phyloP scores from a whole-genome alignment of 2,888 invertebrate genomes.

The Cerceris rybyensis region DNA sequence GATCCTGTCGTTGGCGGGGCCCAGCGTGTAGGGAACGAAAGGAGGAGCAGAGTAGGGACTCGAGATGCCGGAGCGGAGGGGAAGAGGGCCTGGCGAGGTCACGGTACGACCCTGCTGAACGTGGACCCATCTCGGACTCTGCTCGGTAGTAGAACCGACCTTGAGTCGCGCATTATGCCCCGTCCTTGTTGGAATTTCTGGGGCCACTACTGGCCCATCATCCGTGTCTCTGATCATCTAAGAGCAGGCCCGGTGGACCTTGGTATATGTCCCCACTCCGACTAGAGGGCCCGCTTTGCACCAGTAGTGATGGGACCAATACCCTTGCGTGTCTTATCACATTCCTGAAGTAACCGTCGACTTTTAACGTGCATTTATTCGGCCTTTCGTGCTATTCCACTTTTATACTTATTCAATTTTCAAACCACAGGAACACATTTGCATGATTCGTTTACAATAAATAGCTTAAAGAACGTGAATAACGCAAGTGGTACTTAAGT shows the following conservation, averaged over 20 bases:
- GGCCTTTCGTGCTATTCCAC: neutral
- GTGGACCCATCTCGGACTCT: slow-evolving; percentile 72
- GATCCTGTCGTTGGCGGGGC: slow-evolving; percentile 57
- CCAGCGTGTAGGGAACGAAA: slow-evolving; percentile 51
- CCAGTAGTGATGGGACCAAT: slow-evolving; percentile 44
- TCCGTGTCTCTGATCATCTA: slow-evolving; percentile 74
- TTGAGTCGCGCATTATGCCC: slow-evolving; percentile 80
- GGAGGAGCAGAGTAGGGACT: slow-evolving; percentile 25
- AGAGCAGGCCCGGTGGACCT: slow-evolving; percentile 54
- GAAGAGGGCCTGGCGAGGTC: slow-evolving; percentile 78
- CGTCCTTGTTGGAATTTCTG: slow-evolving; percentile 81
- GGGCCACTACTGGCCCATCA: slow-evolving; percentile 75
- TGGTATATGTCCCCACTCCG: slow-evolving; percentile 44
- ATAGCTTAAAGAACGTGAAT: too few relatives aligned
- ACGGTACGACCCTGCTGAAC: slow-evolving; percentile 78
- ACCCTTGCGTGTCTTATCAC: slow-evolving; percentile 12
- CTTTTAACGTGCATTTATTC: neutral
- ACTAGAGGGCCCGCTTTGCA: slow-evolving; percentile 21
- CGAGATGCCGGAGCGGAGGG: slow-evolving; percentile 30
- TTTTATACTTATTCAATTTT: neutral
- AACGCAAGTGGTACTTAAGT: too few relatives aligned
- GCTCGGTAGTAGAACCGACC: slow-evolving; percentile 80
- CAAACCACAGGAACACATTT: too few relatives aligned
- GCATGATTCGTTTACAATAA: too few relatives aligned
- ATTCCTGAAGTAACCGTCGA: neutral